These are phyloP conservation scores for Synanthedon myopaeformis DNA, from an alignment of 2,888 invertebrate genomes.

Conservation along the genomic window DNA sequence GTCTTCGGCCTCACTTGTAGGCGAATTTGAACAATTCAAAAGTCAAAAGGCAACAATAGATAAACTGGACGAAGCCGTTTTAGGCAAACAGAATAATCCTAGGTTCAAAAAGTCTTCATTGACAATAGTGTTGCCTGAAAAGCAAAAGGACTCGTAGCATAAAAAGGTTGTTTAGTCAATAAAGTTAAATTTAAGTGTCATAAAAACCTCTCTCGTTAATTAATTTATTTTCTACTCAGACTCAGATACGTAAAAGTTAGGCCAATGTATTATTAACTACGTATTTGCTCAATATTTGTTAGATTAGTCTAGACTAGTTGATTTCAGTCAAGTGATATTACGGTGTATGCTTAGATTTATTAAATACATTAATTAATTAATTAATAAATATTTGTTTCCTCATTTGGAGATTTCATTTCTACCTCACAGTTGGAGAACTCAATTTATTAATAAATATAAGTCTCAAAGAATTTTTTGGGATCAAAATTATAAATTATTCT, in stretches of 20 bases:
- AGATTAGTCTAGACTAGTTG: slow-evolving; percentile 18
- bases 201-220: slow-evolving; percentile 36
- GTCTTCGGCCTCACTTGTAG: slow-evolving; percentile 33
- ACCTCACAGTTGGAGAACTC: too few species aligned
- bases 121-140: slow-evolving; percentile 24
- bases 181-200: slow-evolving; percentile 51
- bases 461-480: too few species aligned
- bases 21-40: slow-evolving; percentile 32
- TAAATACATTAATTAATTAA: too few species aligned
- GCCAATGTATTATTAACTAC: slow-evolving; percentile 8
- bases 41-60: slow-evolving; percentile 41
- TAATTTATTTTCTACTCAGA: slow-evolving; percentile 33
- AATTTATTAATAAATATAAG: too few species aligned
- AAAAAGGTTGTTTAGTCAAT: slow-evolving; percentile 44
- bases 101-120: slow-evolving; percentile 31
- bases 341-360: slow-evolving; percentile 62
- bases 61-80: slow-evolving; percentile 50
- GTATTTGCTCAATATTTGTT: slow-evolving; percentile 49
- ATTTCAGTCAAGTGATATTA: slow-evolving; percentile 69
- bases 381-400: slow-evolving; percentile 44
- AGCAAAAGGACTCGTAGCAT: slow-evolving; percentile 29
- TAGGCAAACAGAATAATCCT: slow-evolving; percentile 24
- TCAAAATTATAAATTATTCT: too few species aligned
- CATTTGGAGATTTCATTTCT: slow-evolving; percentile 12
- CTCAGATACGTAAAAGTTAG: slow-evolving; percentile 11